phyloP scores from a whole-genome alignment of 2,797 vertebrate genomes.

The Chelonia mydas region DNA sequence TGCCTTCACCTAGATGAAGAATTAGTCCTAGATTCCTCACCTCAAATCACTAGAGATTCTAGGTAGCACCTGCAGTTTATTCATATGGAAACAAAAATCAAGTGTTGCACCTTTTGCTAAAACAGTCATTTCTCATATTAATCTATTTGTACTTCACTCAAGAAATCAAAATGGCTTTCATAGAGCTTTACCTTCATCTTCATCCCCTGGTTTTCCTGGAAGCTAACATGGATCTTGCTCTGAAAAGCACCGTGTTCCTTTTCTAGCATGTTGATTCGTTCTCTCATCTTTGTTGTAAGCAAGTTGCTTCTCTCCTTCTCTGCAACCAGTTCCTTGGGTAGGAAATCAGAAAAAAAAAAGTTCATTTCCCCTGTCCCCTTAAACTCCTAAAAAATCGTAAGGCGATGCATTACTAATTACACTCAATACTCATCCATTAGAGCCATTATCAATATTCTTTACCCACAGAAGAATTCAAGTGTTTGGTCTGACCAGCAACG shows the following conservation, averaged over 20 bases:
- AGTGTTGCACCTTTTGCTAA: neutral
- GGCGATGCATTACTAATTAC: fast-evolving
- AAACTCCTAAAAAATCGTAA: fast-evolving
- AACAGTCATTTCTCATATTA: fast-evolving
- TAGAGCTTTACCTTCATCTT: constrained; percentile 90
- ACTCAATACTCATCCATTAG: fast-evolving
- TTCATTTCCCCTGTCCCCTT: neutral
- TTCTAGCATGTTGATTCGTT: constrained; percentile 90
- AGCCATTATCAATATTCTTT: neutral
- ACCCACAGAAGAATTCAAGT: fast-evolving
- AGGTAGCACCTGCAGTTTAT: fast-evolving
- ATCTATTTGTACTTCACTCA: fast-evolving
- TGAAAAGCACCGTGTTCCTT: constrained; percentile 93
- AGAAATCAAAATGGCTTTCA: neutral
- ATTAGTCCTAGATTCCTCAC: neutral
- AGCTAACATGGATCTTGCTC: constrained; percentile 92
- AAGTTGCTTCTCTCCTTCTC: constrained; percentile 93
- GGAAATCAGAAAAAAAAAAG: neutral
- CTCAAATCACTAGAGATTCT: neutral
- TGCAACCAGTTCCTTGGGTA: constrained; percentile 89
- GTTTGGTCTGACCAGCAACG: neutral
- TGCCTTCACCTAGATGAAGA: neutral
- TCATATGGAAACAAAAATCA: neutral
- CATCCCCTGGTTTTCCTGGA: constrained; percentile 92
- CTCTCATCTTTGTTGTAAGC: constrained; percentile 90